Evolutionary conservation across 2,888 invertebrate species (phyloP).

Genomic region (Deilephila elpenor): DNA sequence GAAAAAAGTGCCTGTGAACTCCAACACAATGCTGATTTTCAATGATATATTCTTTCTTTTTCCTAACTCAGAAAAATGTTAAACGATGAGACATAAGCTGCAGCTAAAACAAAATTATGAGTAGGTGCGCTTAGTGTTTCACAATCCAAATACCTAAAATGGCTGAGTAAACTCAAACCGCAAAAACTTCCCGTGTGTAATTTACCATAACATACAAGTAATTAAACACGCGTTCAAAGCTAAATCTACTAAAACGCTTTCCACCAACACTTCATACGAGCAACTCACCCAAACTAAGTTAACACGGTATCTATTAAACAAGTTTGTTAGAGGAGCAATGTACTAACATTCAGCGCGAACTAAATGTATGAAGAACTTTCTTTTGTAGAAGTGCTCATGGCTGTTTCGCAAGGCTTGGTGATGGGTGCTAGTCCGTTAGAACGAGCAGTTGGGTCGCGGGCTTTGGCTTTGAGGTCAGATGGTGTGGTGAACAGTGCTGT

Average conservation of each 20-base stretch:
- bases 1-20: too few relatives aligned
- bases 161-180: too few relatives aligned
- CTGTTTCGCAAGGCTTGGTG: conserved; percentile 89
- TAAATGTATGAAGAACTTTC: not conserved
- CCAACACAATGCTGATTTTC: too few relatives aligned
- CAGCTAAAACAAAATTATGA: too few relatives aligned
- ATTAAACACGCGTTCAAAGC: conserved; percentile 7
- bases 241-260: conserved; percentile 15
- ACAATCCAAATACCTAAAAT: too few relatives aligned
- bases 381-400: conserved; percentile 87
- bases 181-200: not conserved
- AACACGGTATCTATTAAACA: conserved; percentile 22
- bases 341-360: not conserved
- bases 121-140: too few relatives aligned
- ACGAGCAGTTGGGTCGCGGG: conserved; percentile 84
- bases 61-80: too few relatives aligned
- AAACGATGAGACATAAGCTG: too few relatives aligned
- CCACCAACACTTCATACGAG: conserved; percentile 6
- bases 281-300: conserved; percentile 20
- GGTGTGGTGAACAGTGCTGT: conserved; percentile 72
- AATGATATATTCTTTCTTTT: too few relatives aligned
- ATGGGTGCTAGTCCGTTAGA: conserved; percentile 74
- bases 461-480: conserved; percentile 66
- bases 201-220: not conserved
- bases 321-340: conserved; percentile 3